Percentiles rank a stretch among this genome's conserved stretches.
phyloP scores from a whole-genome alignment of 1,140 invertebrate genomes.

The Steinernema khuongi region DNA sequence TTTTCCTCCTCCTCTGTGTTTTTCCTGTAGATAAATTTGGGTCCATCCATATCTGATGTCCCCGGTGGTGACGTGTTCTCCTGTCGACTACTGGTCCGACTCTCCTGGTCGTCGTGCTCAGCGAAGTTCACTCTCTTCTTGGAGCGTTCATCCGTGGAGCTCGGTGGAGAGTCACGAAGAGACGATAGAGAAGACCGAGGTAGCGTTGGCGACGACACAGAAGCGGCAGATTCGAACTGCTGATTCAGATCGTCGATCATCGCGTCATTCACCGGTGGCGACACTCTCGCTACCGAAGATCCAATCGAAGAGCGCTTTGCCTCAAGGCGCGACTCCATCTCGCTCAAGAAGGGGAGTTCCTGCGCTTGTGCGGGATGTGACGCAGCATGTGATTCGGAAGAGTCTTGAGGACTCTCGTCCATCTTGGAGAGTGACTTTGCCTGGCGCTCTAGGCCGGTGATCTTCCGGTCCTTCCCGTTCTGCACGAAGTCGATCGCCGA shows the following conservation, averaged over 20 bases:
- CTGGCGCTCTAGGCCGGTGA: neutral
- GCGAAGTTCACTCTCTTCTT: slow-evolving; percentile 4
- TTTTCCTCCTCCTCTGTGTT: slow-evolving; percentile 6
- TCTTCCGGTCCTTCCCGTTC: neutral
- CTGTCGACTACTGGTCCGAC: slow-evolving; percentile 1
- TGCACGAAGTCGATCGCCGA: neutral
- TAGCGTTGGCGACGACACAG: neutral
- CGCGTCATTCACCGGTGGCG: neutral
- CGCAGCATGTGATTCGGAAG: neutral
- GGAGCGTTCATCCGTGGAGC: neutral
- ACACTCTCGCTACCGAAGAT: neutral
- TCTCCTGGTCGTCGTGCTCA: neutral
- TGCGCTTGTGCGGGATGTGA: neutral
- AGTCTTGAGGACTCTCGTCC: neutral
- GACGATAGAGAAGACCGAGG: neutral
- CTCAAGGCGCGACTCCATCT: slow-evolving; percentile 4
- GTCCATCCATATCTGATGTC: neutral
- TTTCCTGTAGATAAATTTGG: neutral
- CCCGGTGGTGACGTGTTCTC: slow-evolving; percentile 8
- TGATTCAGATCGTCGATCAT: slow-evolving; percentile 5
- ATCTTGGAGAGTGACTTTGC: neutral
- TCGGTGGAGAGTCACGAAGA: neutral
- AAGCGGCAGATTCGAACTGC: neutral
- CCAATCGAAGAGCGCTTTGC: neutral
- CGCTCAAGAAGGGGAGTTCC: neutral